These are phyloP conservation scores for Oithona nana DNA, from an alignment of 2,888 invertebrate species.

Conservation along the genomic window DNA sequence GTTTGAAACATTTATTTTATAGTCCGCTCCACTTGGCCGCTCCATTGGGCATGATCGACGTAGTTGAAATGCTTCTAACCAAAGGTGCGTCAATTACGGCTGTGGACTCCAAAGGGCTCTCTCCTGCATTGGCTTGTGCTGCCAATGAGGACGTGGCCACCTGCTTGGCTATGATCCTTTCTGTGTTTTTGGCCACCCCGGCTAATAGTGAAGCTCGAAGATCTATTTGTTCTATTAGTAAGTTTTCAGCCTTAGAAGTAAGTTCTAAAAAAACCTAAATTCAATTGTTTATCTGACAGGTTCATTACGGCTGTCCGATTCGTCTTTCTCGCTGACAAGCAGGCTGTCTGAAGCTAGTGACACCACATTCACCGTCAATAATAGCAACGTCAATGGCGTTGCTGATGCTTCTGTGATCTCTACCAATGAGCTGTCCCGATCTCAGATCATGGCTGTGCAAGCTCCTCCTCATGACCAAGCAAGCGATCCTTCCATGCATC, in stretches of 20 bases:
- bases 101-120: conserved; percentile 38
- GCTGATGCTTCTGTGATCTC: too few species aligned
- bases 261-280: neutral
- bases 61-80: conserved; percentile 37
- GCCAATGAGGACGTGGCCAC: conserved; percentile 40
- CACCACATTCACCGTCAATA: neutral
- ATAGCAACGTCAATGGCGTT: too few species aligned
- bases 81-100: conserved; percentile 39
- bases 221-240: neutral
- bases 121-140: conserved; percentile 43
- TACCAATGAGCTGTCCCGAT: too few species aligned
- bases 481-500: too few species aligned
- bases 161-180: conserved; percentile 39
- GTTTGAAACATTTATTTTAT: conserved; percentile 27
- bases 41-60: conserved; percentile 38
- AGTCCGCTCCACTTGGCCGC: conserved; percentile 43
- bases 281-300: neutral
- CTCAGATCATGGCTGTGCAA: too few species aligned
- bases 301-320: neutral
- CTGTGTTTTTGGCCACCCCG: neutral
- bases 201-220: neutral
- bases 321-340: neutral
- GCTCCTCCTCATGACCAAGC: too few species aligned
- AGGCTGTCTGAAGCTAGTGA: neutral
- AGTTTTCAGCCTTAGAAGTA: too few species aligned